Conservation (phyloP, 2,797 vertebrate genomes). For the Gymnodraco acuticeps region DNA sequence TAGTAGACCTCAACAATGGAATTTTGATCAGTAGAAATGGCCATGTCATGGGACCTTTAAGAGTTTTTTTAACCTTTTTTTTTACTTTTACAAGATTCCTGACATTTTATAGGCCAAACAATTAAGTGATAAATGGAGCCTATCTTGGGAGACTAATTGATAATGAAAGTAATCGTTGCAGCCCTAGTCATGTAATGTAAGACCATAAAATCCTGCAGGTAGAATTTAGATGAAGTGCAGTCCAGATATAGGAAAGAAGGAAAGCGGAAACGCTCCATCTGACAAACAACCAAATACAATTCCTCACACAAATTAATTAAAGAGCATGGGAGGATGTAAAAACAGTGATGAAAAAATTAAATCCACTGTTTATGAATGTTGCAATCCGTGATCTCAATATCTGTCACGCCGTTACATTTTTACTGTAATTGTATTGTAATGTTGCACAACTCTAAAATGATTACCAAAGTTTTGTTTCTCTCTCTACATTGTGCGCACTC, state of each 20-base stretch:
- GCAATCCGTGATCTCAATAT: background rate
- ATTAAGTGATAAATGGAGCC: background rate
- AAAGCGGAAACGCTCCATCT: conserved; percentile 15
- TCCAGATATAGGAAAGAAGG: background rate
- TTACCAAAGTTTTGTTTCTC: conserved; percentile 33
- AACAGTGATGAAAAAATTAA: conserved; percentile 1
- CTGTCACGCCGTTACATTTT: background rate
- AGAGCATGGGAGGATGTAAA: background rate
- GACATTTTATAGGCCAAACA: background rate
- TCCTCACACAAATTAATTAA: conserved; percentile 33
- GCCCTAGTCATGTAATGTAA: background rate
- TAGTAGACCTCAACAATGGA: too few relatives aligned
- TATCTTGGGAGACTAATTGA: background rate
- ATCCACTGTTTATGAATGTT: background rate
- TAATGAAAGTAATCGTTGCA: background rate
- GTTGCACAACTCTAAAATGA: conserved; percentile 4
- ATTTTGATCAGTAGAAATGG: too few relatives aligned
- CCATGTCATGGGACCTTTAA: too few relatives aligned
- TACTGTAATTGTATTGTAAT: background rate
- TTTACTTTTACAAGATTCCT: background rate
- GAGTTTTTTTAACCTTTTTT: too few relatives aligned
- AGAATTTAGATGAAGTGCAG: background rate
- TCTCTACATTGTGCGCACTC: conserved; percentile 5
- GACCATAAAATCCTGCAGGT: background rate
- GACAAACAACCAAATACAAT: conserved; percentile 37